Evolutionary conservation across 1,140 invertebrate species (phyloP), one percentile per base, ranked within the genome.

Genomic region (Ips nitidus): DNA sequence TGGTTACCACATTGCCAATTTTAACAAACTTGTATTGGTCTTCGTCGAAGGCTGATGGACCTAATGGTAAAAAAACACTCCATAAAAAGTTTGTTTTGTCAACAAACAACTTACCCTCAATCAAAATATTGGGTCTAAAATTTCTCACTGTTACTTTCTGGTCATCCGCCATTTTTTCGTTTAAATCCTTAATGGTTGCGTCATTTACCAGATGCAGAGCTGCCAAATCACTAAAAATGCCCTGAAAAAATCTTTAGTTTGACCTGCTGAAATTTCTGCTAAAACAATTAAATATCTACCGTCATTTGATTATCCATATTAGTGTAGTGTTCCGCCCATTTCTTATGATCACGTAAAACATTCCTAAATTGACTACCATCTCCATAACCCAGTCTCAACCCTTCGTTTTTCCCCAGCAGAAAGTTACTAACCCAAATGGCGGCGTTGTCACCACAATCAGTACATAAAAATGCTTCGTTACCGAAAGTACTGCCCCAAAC

Each of bases 11-110:
- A 36, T 81, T 73, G 2, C 89, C 88, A 63, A 91, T 88, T 81
- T 87, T 89, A 22, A 91, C 77, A 81, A 85, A 90, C 45, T 86
- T 84, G 89, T 89, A 91, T 8, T 81, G 79, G 69, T 91, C 89
- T 79, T 92, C 90, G 2, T 85, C 87, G 73, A 85, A 89, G 2
- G 88, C 75, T 37, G 80, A 71, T 1, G 84, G 80, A 1, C 69
- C 69, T 70, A 43, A 55, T 41, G 1, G 39, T 53, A 4, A 6
- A 7, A 8, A 36, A 61, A 37, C 41, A 22, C 45, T 6, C 4
- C 22, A 22, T 22, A 22, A 52, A 50, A 41, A 41, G 41, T 3
- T 41, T 42, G 1, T 59, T 7, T 59, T 41, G 22, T 22, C 22
- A 22, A 22, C 22, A 22, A 22, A 22, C 22, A 1, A 41, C 56